Base-by-base conservation (phyloP, 2,797 vertebrate species). In the Aldrovandia affinis region DNA sequence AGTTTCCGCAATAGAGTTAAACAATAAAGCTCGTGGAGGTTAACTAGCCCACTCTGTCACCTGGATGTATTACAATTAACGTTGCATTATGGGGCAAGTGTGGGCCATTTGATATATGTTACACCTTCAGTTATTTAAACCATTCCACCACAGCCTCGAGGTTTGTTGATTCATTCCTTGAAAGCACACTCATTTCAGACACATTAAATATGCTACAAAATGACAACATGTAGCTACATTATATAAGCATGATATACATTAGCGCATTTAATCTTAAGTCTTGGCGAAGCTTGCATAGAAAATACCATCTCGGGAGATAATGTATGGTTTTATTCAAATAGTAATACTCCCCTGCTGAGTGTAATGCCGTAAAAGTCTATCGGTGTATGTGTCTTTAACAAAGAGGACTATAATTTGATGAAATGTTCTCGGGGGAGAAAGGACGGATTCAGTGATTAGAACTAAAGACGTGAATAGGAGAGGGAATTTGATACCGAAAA, bases 41-140 rank as follows among this genome's bases (percentile, higher is more conserved):
- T 77, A 39, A 42, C 68, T 30, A 65, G 28, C 25, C 57, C 14
- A 39, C 28, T 68, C 5, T 22, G 7, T 44, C 25, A 22, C 25
- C 30, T 61, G 14, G 18, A 84, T 70, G 44, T 63, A 86, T 55
- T 73, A 68, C 81, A 75, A 73, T 65, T 81, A 82, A 61, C 44
- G 14, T 50, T 63, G 80, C 59, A 61, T 86, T 81, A 85, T 39
- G 81, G 39, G 30, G 52, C 84, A 86, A 86, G 84, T 85, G 80
- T 3, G 77, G 75, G 6, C 44, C 42, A 83, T 63, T 79, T 61
- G 77, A 52, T 85, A 75, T 77, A 75, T 83, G 77, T 44, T 50
- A 63, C 47, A 47, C 84, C 28, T 79, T 88, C 83, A 80, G 88
- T 89, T 85, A 87, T 88, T 88, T 78, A 89, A 61, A 55, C 28